Evolutionary conservation across 2,797 vertebrate species (phyloP), one percentile per base, ranked within the genome.

Genomic region (Margarornis squamiger): DNA sequence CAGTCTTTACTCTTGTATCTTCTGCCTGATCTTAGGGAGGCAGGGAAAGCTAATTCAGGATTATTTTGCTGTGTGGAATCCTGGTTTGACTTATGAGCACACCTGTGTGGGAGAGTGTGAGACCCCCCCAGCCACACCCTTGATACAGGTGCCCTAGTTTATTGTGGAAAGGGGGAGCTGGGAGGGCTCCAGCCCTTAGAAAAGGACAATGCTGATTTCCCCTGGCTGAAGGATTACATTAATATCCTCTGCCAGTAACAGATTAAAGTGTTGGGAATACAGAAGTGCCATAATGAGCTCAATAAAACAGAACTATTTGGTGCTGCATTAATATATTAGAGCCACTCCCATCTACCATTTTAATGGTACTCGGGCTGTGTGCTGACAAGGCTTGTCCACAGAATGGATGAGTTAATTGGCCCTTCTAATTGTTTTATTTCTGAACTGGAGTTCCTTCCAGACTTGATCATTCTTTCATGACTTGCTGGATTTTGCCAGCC

Each of bases 301-400:
- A 90, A 94, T 86, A 94, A 95, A 95, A 73, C 9, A 70, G 80
- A 96, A 84, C 90, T 79, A 85, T 89, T 92, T 55, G 85, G 29
- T 51, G 27, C 65, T 74, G 71, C 8, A 17, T 82, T 87, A n/a
- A 45, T 84, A 21, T n/a, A 92, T 91, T 78, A 90, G 78, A 92
- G 88, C 82, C 73, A 63, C 80, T 77, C 51, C 80, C 59, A 87
- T 66, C 41, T 46, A 61, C 51, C 43, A 75, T 86, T 85, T 75
- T 43, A 65, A 34, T 51, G 71, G 59, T 78, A 57, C 46, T 70
- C 2, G 1, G 79, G 80, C 73, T 91, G 32, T 81, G 38, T 38
- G 48, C 74, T 93, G 87, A 59, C 68, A 73, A 36, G 34, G 34
- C 18, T 80, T 72, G 52, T 48, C 79, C 58, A 34, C 7, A 49